Conservation (phyloP, 1,140 invertebrate genomes). For the Cecropterus lyciades region DNA sequence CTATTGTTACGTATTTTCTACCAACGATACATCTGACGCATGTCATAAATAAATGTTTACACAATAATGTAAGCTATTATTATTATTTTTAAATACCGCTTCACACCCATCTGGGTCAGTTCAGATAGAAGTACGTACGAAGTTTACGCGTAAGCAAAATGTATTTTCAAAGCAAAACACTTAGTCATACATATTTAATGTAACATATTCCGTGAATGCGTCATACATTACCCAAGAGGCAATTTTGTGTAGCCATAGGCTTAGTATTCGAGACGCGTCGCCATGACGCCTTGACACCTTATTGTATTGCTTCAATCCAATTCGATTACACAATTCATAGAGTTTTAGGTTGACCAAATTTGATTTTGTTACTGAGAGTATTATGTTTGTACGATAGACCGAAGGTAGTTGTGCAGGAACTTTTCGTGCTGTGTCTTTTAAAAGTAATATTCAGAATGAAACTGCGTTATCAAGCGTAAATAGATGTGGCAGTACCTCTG, state of each 20-base stretch:
- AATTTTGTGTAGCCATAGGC: conserved; percentile 52
- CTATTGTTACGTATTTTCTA: too few species aligned
- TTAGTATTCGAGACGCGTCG: conserved; percentile 56
- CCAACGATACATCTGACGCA: too few species aligned
- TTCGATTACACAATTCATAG: conserved; percentile 7
- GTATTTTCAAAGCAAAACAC: conserved; percentile 27
- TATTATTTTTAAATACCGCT: background rate
- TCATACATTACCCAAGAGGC: conserved; percentile 60
- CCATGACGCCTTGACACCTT: conserved; percentile 62
- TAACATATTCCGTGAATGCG: conserved; percentile 43
- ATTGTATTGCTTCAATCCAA: conserved; percentile 39
- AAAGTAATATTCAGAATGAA: too few species aligned
- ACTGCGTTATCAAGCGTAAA: too few species aligned
- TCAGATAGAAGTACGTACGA: conserved; percentile 6
- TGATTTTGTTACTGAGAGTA: background rate
- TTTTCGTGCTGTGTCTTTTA: too few species aligned
- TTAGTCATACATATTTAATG: conserved; percentile 36
- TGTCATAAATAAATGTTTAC: background rate
- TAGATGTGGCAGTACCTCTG: too few species aligned
- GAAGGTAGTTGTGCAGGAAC: too few species aligned
- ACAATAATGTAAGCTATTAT: background rate
- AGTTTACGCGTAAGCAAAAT: background rate
- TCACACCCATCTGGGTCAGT: conserved; percentile 11
- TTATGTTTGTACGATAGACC: too few species aligned
- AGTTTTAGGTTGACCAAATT: conserved; percentile 1